Percentiles rank a stretch among this genome's conserved stretches.
Conservation (phyloP, 2,797 vertebrate genomes). For the Danio choprae region DNA sequence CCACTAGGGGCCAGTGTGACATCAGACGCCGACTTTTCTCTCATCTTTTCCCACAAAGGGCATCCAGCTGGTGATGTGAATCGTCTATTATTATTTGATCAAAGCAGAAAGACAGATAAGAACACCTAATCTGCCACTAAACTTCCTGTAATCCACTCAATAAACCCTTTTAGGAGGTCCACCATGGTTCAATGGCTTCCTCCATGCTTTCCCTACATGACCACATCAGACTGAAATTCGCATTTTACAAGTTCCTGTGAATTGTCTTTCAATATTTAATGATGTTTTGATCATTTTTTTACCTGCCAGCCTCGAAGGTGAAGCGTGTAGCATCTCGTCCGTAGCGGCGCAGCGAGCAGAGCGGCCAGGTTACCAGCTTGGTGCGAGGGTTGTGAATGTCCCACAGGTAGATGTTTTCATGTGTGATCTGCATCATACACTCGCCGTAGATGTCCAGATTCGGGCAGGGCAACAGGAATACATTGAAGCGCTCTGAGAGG, state of each 20-base stretch:
- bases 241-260: background rate
- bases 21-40: background rate
- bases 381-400: constrained; percentile 85
- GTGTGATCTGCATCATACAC: constrained; percentile 90
- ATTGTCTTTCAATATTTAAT: constrained; percentile 1
- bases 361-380: constrained; percentile 88
- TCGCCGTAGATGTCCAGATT: constrained; percentile 88
- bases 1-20: constrained; percentile 54
- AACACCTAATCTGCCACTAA: constrained; percentile 61
- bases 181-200: constrained; percentile 40
- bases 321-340: constrained; percentile 86
- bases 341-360: constrained; percentile 86
- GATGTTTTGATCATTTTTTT: constrained; percentile 21
- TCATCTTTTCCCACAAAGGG: constrained; percentile 47
- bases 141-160: constrained; percentile 68
- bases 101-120: constrained; percentile 66
- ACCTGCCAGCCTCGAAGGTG: constrained; percentile 88
- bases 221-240: constrained; percentile 6
- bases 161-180: constrained; percentile 63
- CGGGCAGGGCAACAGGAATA: constrained; percentile 87
- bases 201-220: constrained; percentile 13
- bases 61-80: constrained; percentile 59
- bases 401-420: constrained; percentile 93
- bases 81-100: constrained; percentile 66
- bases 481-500: constrained; percentile 83